A percentile compares a stretch with the other conserved stretches of the same genome.
Evolutionary conservation across 2,797 vertebrate genomes (phyloP).

Genomic region (Argya squamiceps): DNA sequence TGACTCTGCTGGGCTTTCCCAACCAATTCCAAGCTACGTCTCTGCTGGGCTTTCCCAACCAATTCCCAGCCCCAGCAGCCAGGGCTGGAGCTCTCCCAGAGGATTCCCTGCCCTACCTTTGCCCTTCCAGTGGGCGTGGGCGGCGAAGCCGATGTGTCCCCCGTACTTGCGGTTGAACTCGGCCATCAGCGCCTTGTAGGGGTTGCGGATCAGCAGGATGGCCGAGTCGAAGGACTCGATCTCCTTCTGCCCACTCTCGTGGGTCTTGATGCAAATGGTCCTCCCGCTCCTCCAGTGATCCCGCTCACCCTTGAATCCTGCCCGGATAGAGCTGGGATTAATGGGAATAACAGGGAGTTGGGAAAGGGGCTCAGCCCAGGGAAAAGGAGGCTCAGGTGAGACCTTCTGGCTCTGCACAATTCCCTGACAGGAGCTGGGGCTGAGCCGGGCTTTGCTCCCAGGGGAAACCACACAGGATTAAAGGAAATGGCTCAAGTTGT

Average conservation of each 20-base stretch:
- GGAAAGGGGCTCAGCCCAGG: not conserved
- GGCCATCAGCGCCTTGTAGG: constrained; percentile 97
- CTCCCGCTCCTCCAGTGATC: constrained; percentile 95
- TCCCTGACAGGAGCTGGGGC: not conserved
- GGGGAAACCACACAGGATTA: no score
- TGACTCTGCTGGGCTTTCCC: no score
- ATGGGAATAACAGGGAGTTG: fast-evolving
- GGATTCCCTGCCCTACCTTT: constrained; percentile 80
- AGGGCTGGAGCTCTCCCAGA: not conserved
- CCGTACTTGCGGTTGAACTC: constrained; percentile 98
- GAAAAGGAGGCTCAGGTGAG: not conserved
- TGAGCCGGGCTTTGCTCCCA: fast-evolving
- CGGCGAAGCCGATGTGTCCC: constrained; percentile 94
- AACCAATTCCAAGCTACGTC: no score
- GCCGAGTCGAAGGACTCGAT: constrained; percentile 91
- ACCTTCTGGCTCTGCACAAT: fast-evolving
- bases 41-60: not conserved
- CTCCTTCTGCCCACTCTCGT: constrained; percentile 94
- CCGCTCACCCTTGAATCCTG: constrained; percentile 91
- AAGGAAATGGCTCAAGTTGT: no score
- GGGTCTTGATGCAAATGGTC: constrained; percentile 95
- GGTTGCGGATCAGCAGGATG: constrained; percentile 93
- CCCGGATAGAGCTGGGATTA: not conserved
- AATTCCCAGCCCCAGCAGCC: fast-evolving
- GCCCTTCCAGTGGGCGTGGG: constrained; percentile 94